Percentiles rank a stretch among this genome's conserved stretches.
These are phyloP conservation scores for Odontomyia ornata DNA, from an alignment of 2,888 invertebrate species.

Conservation along the genomic window DNA sequence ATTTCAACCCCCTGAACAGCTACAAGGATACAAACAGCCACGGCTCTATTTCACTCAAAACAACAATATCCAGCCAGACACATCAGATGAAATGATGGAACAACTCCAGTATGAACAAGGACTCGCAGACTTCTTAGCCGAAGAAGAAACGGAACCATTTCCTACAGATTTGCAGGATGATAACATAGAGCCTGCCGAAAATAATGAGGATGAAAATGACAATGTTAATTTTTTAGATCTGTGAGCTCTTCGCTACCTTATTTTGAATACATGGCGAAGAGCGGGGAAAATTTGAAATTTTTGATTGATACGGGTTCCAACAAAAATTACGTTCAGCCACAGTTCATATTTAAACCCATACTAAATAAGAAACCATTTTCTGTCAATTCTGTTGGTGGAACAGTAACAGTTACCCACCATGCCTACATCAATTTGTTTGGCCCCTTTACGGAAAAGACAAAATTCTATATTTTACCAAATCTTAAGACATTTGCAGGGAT, in stretches of 20 bases:
- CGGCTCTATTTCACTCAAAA: no score
- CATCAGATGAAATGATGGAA: no score
- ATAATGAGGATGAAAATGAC: not conserved
- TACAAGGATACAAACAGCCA: no score
- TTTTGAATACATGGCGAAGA: conserved; percentile 21
- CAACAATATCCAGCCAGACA: no score
- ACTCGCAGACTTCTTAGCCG: not conserved
- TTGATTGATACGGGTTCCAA: conserved; percentile 44
- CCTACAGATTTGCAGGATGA: no score
- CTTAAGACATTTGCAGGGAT: no score
- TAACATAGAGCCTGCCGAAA: not conserved
- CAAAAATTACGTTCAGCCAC: conserved; percentile 39
- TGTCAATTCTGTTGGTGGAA: conserved; percentile 8
- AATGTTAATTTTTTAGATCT: conserved; percentile 47
- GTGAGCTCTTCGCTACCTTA: conserved; percentile 45
- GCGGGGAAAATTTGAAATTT: conserved; percentile 44
- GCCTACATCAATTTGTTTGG: no score
- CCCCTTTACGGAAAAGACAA: no score
- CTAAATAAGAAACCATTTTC: conserved; percentile 11
- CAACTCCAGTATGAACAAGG: rapidly evolving
- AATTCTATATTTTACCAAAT: no score
- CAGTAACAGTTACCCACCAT: conserved; percentile 17
- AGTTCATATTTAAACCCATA: conserved; percentile 31
- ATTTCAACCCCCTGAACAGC: no score
- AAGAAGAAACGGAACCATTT: not conserved